Conservation (phyloP, 2,797 vertebrate species). For the Phalanger gymnotis region DNA sequence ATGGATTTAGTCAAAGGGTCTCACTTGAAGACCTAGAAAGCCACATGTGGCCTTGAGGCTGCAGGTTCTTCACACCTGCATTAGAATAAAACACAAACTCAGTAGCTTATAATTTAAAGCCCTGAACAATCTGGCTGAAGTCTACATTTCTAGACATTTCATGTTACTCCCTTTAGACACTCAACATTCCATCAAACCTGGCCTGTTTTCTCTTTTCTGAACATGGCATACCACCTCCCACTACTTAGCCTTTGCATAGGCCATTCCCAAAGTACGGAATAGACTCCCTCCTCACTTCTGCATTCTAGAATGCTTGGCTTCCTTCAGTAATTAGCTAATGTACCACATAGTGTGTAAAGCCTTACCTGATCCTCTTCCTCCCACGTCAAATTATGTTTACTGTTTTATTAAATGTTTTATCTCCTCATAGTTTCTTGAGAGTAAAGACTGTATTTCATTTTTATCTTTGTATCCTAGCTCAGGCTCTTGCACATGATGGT, state of each 20-base stretch:
- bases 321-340: background rate
- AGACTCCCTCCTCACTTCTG: background rate
- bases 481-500: background rate
- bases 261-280: background rate
- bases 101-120: background rate
- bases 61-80: no score
- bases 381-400: background rate
- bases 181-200: background rate
- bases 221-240: background rate
- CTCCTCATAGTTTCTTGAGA: background rate
- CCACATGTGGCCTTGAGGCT: no score
- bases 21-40: no score
- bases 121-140: background rate
- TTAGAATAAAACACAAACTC: background rate
- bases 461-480: background rate
- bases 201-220: background rate
- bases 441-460: background rate
- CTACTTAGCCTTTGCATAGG: background rate
- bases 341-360: background rate
- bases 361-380: background rate
- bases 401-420: background rate
- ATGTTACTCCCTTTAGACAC: background rate
- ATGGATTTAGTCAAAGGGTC: no score
- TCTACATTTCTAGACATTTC: background rate
- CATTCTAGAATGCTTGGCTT: background rate